phyloP scores from a whole-genome alignment of 2,797 vertebrate species.

The Decapterus maruadsi region DNA sequence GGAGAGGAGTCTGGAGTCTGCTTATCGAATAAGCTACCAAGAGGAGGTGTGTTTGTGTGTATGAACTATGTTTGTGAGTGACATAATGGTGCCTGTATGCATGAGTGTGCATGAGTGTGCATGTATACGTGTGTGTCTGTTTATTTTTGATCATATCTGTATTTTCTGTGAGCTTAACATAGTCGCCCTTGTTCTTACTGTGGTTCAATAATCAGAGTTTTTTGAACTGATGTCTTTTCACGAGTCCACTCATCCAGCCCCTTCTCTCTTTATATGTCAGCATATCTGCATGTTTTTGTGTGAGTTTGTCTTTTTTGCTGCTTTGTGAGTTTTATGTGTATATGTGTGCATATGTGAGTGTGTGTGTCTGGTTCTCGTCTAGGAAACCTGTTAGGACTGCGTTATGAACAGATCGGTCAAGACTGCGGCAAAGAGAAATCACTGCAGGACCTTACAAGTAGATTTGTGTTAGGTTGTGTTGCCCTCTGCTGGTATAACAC shows the following conservation, averaged over 20 bases:
- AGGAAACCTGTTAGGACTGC: constrained; percentile 51
- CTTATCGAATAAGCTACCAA: constrained; percentile 94
- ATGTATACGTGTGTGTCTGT: constrained; percentile 10
- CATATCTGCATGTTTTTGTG: background rate
- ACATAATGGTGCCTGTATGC: constrained; percentile 14
- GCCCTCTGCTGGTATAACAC: constrained; percentile 83
- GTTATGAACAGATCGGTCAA: constrained; percentile 59
- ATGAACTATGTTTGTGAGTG: constrained; percentile 18
- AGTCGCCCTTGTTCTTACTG: constrained; percentile 10
- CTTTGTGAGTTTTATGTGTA: constrained; percentile 5
- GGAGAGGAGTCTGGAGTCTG: constrained; percentile 91
- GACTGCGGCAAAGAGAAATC: constrained; percentile 83
- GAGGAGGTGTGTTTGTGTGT: constrained; percentile 89
- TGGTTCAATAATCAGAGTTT: constrained; percentile 8
- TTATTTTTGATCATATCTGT: constrained; percentile 6
- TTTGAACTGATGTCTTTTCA: background rate
- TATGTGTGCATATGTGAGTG: background rate
- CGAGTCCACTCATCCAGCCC: background rate
- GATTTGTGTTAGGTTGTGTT: constrained; percentile 78
- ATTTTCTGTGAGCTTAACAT: background rate
- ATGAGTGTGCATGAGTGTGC: constrained; percentile 9
- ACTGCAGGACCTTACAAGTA: constrained; percentile 69
- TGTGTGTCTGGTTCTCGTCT: constrained; percentile 43
- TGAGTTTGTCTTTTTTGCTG: background rate
- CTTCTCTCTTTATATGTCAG: background rate